phyloP scores from a whole-genome alignment of 2,797 vertebrate species.

The Margarornis squamiger region DNA sequence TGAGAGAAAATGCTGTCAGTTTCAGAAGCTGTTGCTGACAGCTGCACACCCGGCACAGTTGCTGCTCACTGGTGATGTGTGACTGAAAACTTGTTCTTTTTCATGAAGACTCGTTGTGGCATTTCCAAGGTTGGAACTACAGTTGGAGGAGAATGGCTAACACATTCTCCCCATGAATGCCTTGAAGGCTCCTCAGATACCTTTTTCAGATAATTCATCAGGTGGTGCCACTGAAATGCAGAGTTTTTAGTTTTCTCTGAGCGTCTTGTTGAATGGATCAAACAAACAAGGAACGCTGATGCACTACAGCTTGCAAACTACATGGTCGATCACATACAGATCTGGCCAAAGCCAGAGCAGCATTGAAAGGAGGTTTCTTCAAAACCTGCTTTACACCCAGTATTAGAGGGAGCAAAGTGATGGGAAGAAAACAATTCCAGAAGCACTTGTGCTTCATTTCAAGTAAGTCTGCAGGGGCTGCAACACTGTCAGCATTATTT shows the following conservation, averaged over 20 bases:
- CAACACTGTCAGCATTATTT: not conserved
- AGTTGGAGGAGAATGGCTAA: not conserved
- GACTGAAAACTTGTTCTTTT: not conserved
- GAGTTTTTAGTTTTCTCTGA: not conserved
- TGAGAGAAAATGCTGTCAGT: not conserved
- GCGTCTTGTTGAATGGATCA: rapidly evolving
- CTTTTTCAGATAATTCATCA: not conserved
- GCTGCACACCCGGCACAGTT: not conserved
- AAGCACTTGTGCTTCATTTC: not conserved
- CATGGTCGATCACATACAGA: not conserved
- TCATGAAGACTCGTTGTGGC: rapidly evolving
- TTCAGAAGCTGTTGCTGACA: not conserved
- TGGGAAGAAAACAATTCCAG: not conserved
- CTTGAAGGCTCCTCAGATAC: not conserved
- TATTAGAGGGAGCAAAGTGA: rapidly evolving
- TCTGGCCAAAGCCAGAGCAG: not conserved
- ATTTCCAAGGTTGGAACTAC: not conserved
- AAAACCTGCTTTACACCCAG: not conserved
- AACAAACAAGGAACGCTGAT: rapidly evolving
- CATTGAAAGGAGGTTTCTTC: not conserved
- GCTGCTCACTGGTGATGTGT: not conserved
- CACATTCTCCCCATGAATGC: not conserved
- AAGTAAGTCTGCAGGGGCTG: not conserved
- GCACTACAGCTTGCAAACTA: rapidly evolving
- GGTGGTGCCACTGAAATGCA: not conserved